Base-by-base conservation (phyloP, 1,140 invertebrate species). In the Ridgeia piscesae region DNA sequence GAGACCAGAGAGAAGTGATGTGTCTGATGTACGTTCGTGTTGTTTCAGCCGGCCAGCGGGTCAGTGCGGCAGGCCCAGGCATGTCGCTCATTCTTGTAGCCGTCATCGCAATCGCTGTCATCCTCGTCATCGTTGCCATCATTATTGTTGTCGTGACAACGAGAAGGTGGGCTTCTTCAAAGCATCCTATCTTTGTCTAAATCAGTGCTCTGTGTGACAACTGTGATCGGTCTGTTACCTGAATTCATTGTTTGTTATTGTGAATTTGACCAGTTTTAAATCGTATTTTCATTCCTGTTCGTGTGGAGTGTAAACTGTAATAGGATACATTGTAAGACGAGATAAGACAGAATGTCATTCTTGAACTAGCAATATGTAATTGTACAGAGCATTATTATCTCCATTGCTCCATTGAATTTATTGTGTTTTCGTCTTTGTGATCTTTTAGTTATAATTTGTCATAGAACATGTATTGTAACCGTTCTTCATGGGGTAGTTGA, bases 91-190 rank as follows among this genome's bases (percentile, higher is more conserved):
- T 77, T 2, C 58, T 42, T n/a, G 89, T 34, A 42, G 89, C 89
- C 27, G 31, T 42, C 89, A 42, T 90, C 31, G 89, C 34, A 31
- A 2, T n/a, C 4, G 21, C 21, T 42, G 89, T 42, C 34, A 42
- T 90, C 89, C 14, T 90, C n/a, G 11, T 90, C 17, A 9, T 90
- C 89, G 33, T 90, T n/a, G n/a, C 33, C 89, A 90, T 90, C 89
- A 42, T 90, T n/a, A n/a, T 90, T n/a, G 35, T 90, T 42, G 89
- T n/a, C 89, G 33, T 90, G 34, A 34, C 35, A 17, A 33, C 35
- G 27, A 34, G 89, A 90, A 90, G 89, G 89, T 90, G 21, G 17
- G 89, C n/a, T 34, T 27, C 89, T n/a, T 42, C 34, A 35, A 34
- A 31, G 34, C 17, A 34, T 90, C 0, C 17, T 77, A 27, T 77